These are phyloP conservation scores for Chaetorhynchus papuensis DNA, from an alignment of 2,113 vertebrate species.

Conservation along the genomic window DNA sequence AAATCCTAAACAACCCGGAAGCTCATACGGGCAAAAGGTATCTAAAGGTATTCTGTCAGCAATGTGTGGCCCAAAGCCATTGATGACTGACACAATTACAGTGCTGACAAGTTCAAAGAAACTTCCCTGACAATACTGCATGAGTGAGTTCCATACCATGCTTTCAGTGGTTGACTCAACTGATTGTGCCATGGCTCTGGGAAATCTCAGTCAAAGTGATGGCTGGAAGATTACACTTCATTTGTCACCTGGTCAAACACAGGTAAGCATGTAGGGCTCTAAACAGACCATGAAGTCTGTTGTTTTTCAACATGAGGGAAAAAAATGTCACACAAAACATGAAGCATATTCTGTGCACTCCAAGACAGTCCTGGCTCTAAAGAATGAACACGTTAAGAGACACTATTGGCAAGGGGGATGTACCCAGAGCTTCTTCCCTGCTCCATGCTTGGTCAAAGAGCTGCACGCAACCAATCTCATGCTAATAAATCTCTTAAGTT, in stretches of 20 bases:
- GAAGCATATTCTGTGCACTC: not conserved
- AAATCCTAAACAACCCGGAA: not conserved
- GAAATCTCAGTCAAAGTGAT: not conserved
- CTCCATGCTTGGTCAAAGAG: not conserved
- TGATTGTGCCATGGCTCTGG: not conserved
- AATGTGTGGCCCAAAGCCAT: not conserved
- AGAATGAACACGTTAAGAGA: not conserved
- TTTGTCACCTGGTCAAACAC: not conserved
- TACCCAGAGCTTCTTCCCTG: not conserved
- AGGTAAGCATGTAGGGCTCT: not conserved
- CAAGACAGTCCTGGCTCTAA: not conserved
- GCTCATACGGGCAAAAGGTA: not conserved
- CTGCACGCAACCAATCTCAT: not conserved
- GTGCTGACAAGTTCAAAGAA: not conserved
- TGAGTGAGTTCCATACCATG: not conserved
- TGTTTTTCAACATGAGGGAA: not conserved
- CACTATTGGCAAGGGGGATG: rapidly evolving
- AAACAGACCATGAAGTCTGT: not conserved
- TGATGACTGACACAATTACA: not conserved
- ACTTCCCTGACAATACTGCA: not conserved
- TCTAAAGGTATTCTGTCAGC: not conserved
- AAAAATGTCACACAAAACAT: not conserved
- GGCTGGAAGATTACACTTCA: not conserved
- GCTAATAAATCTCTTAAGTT: not conserved
- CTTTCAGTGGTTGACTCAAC: not conserved